Conservation (phyloP, 2,888 invertebrate species). For the Eubasilissa splendida region DNA sequence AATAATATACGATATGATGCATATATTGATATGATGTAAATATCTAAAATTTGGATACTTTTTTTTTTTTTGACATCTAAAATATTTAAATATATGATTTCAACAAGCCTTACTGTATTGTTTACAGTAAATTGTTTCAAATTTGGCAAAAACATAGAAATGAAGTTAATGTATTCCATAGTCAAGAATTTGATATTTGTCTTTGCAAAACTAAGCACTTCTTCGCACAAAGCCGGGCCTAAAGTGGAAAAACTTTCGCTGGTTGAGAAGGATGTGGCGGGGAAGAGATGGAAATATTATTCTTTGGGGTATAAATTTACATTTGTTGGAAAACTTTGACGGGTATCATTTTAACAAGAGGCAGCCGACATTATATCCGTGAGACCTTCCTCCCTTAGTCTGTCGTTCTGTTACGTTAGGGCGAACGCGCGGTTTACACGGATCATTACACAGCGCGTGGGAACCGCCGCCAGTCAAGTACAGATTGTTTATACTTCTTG, state of each 20-base stretch:
- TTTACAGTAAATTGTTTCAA: no score
- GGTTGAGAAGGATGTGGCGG: constrained; percentile 37
- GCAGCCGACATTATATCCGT: constrained; percentile 44
- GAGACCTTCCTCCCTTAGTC: constrained; percentile 41
- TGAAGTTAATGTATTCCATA: constrained; percentile 17
- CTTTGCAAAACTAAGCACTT: constrained; percentile 23
- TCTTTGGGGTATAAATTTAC: constrained; percentile 57
- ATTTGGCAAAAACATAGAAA: no score
- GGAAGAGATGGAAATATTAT: constrained; percentile 53
- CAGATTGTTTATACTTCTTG: constrained; percentile 34
- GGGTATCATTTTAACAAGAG: constrained; percentile 56
- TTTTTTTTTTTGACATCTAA: no score
- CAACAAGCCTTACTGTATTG: no score
- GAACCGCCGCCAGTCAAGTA: constrained; percentile 14
- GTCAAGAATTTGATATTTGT: constrained; percentile 40
- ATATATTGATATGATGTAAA: no score
- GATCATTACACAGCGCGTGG: constrained; percentile 50
- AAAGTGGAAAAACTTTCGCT: constrained; percentile 52
- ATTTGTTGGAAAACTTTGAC: constrained; percentile 57
- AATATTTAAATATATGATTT: no score
- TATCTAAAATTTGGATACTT: no score
- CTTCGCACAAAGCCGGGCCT: constrained; percentile 25
- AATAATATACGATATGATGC: no score
- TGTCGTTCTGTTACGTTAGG: constrained; percentile 43
- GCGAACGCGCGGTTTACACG: constrained; percentile 52